phyloP scores from a whole-genome alignment of 2,113 vertebrate genomes.

The Rana temporaria region DNA sequence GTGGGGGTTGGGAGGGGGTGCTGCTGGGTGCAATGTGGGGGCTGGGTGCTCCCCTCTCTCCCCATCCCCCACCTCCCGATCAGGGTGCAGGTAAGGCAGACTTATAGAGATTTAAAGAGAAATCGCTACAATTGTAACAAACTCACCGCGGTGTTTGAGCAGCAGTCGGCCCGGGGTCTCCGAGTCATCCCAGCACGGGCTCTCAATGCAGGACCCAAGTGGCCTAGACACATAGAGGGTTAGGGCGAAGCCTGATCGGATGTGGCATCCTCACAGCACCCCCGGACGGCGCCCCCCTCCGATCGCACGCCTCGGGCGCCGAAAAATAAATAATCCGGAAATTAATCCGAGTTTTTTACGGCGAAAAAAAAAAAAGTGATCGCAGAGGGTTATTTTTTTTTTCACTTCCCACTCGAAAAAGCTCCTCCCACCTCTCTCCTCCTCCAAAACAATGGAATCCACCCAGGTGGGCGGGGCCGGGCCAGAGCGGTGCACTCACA shows the following conservation, averaged over 20 bases:
- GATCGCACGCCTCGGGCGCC: not conserved
- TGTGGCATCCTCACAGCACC: slow-evolving; percentile 50
- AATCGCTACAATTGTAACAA: slow-evolving; percentile 93
- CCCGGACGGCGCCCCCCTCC: not conserved
- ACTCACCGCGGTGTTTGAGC: slow-evolving; percentile 97
- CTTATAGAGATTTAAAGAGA: slow-evolving; percentile 87
- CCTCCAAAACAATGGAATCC: slow-evolving; percentile 47
- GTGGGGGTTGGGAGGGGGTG: not conserved
- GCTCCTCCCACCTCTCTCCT: slow-evolving; percentile 35
- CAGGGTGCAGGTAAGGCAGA: slow-evolving; percentile 73
- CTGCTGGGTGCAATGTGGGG: not conserved
- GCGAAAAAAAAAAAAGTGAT: not conserved
- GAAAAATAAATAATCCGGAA: not conserved
- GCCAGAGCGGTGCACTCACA: not conserved
- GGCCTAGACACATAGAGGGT: slow-evolving; percentile 71
- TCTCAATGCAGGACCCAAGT: slow-evolving; percentile 87
- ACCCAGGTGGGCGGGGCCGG: slow-evolving; percentile 40
- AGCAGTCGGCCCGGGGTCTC: slow-evolving; percentile 96
- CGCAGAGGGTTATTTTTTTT: slow-evolving; percentile 18
- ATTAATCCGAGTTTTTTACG: not conserved
- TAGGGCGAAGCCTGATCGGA: slow-evolving; percentile 70
- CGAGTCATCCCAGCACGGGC: slow-evolving; percentile 94
- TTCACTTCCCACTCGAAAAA: slow-evolving; percentile 14
- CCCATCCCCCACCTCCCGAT: slow-evolving; percentile 68
- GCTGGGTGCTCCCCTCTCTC: slow-evolving; percentile 63